Evolutionary conservation across 1,140 invertebrate genomes (phyloP).

Genomic region (Leptinotarsa lineolata): DNA sequence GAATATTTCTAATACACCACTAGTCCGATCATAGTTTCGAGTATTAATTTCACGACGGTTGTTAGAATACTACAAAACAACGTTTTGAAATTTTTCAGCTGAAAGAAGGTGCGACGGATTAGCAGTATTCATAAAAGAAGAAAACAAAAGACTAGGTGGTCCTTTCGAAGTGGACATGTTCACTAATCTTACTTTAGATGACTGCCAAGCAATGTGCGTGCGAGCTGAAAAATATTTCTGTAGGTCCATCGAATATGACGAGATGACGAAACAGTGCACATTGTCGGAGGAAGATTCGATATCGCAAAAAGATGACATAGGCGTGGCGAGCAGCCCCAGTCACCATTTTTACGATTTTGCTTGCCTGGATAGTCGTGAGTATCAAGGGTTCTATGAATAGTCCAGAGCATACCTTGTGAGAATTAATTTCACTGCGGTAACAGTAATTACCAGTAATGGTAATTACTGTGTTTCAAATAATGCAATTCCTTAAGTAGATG

Average conservation of each 20-base stretch:
- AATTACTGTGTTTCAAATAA: no score
- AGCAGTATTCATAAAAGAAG: constrained; percentile 85
- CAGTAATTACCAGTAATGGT: no score
- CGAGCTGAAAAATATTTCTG: constrained; percentile 74
- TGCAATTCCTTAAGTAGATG: no score
- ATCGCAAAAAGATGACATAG: constrained; percentile 82
- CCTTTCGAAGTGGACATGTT: constrained; percentile 87
- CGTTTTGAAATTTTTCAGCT: constrained; percentile 58
- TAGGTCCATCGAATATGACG: constrained; percentile 87
- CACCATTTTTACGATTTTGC: constrained; percentile 85
- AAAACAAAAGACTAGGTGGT: constrained; percentile 83
- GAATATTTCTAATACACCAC: no score
- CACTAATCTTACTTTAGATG: constrained; percentile 80
- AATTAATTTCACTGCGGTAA: neutral
- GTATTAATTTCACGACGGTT: no score
- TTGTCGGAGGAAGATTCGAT: constrained; percentile 88
- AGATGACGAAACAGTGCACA: constrained; percentile 80
- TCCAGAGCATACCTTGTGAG: neutral
- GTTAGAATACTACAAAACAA: no score
- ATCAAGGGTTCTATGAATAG: constrained; percentile 24
- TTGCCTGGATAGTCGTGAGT: constrained; percentile 85
- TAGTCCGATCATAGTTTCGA: no score
- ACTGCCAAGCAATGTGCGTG: constrained; percentile 66
- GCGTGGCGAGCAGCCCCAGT: constrained; percentile 76
- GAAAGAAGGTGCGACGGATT: constrained; percentile 83